Evolutionary conservation across 2,888 invertebrate genomes (phyloP).

Genomic region (Bhutanitis thaidina): DNA sequence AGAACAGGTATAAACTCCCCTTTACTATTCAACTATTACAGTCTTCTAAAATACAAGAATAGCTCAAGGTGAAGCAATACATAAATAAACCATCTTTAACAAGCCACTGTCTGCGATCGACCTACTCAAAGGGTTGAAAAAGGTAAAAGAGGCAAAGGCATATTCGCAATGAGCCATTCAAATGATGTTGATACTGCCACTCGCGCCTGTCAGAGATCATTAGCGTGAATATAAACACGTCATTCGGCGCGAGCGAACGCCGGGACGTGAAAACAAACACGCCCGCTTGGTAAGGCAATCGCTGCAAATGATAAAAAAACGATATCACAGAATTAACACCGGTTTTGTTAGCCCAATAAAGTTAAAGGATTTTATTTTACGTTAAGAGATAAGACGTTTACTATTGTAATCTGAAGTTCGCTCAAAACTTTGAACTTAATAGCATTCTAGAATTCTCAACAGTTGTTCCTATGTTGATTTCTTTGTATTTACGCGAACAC

Average conservation of each 20-base stretch:
- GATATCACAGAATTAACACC: too few relatives aligned
- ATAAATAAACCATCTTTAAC: conserved; percentile 8
- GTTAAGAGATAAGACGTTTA: too few relatives aligned
- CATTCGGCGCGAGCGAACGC: neutral
- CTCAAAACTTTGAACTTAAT: too few relatives aligned
- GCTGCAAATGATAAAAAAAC: neutral
- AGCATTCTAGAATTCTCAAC: too few relatives aligned
- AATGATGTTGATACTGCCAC: conserved; percentile 25
- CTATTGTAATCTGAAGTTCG: too few relatives aligned
- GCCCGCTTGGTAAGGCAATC: neutral
- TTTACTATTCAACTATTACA: too few relatives aligned
- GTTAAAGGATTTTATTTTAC: too few relatives aligned
- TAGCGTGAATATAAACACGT: conserved; percentile 26
- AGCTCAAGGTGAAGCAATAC: neutral
- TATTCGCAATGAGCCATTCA: conserved; percentile 31
- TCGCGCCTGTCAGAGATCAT: conserved; percentile 30
- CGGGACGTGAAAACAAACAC: conserved; percentile 5
- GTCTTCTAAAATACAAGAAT: too few relatives aligned
- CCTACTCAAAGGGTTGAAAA: neutral
- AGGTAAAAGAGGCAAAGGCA: neutral
- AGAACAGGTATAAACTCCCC: too few relatives aligned
- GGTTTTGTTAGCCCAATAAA: too few relatives aligned
- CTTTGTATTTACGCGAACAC: too few relatives aligned
- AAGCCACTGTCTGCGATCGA: conserved; percentile 1
- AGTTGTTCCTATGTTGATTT: too few relatives aligned